Base-by-base conservation (phyloP, 2,797 vertebrate species). In the Cirrhinus molitorella region DNA sequence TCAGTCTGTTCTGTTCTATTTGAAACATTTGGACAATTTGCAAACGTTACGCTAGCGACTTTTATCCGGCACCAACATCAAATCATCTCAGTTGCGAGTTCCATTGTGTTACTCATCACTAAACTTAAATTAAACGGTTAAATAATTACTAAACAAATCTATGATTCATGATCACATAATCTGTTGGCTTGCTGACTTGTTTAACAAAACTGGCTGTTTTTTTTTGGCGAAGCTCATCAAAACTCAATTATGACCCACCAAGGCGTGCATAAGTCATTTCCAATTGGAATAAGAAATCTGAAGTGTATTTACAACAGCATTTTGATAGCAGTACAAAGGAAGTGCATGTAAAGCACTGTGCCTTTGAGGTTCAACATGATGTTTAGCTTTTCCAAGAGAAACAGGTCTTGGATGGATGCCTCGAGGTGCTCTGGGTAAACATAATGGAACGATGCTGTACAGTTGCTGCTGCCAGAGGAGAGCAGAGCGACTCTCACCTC, bases 1-100 rank as follows among this genome's bases (percentile, higher is more conserved):
- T 53, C 49, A 53, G 23, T 47, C 51, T 34, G 51, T 85, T 79
- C 79, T 85, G 61, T 68, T 67, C 59, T 40, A 65, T 85, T 80
- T 77, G 57, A 47, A 61, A 72, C 25, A 45, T 28, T 45, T 47
- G 3, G 14, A 3, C 23, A 67, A 25, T 49, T 66, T 66, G 1
- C 25, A 76, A 83, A 67, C 4, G 23, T 43, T 37, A 75, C 0
- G 13, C 12, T 16, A 74, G 51, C 3, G 4, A 75, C 8, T 75
- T 37, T 43, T 76, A 28, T 59, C n/a, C 19, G 1, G 19, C 37
- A 13, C 21, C 11, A 34, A 34, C 31, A 67, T 67, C 10, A n/a
- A 66, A 11, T 40, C 10, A 37, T 74, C 34, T 74, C 1, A 34
- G 43, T 70, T 70, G 4, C 23, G n/a, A 70, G 40, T 74, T 55